Conservation (phyloP, 1,140 invertebrate species). For the Lepidurus apus region DNA sequence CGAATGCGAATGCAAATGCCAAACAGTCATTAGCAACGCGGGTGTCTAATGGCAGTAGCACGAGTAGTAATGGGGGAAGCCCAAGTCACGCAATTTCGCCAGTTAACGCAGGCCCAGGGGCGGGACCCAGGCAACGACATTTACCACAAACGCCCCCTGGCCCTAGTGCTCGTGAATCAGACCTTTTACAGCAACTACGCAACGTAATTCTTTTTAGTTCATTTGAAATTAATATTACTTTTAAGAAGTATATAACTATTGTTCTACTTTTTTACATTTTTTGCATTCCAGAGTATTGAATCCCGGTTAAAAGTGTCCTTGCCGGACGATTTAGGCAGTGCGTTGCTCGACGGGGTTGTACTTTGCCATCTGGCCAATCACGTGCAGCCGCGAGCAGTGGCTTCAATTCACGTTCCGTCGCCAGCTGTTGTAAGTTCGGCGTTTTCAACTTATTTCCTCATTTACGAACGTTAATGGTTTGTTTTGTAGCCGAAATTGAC, state of each 20-base stretch:
- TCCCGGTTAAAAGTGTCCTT: conserved; percentile 79
- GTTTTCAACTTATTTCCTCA: conserved; percentile 19
- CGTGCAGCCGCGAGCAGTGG: conserved; percentile 78
- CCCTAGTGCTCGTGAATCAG: background rate
- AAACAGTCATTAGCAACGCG: background rate
- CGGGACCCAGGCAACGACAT: background rate
- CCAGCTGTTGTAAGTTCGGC: conserved; percentile 71
- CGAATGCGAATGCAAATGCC: conserved; percentile 10
- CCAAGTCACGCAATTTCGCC: background rate
- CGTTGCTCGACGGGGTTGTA: conserved; percentile 83
- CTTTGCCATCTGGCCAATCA: conserved; percentile 90
- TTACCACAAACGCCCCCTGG: background rate
- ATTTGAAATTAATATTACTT: background rate
- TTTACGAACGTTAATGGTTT: conserved; percentile 37
- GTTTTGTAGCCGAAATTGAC: conserved; percentile 79
- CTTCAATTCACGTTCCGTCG: conserved; percentile 89
- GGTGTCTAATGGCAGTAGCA: background rate
- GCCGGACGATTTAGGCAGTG: conserved; percentile 77
- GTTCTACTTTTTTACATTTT: conserved; percentile 28
- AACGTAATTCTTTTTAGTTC: background rate
- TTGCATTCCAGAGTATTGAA: conserved; percentile 73
- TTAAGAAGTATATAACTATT: background rate
- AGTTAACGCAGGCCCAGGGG: background rate
- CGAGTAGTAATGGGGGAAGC: background rate
- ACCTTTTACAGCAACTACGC: conserved; percentile 7